Percentiles rank a stretch among this genome's conserved stretches.
Evolutionary conservation across 1,140 invertebrate species (phyloP).

Genomic region (Pseudoatta argentina): DNA sequence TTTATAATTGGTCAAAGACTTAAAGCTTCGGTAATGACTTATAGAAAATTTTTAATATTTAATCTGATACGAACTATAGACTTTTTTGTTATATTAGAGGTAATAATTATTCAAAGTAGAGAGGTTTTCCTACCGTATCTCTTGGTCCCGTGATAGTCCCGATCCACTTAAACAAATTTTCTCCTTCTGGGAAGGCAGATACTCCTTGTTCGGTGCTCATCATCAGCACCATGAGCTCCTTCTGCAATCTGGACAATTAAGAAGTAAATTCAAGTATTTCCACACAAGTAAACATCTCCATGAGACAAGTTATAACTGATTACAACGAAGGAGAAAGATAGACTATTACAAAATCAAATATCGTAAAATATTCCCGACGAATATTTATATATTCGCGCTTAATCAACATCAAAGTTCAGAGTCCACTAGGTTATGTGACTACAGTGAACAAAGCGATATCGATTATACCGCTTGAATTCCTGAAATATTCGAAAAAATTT

Average conservation of each 20-base stretch:
- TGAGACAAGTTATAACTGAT: not conserved
- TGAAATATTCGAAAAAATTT: no score
- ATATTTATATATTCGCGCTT: not conserved
- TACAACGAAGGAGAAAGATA: not conserved
- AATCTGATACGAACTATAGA: no score
- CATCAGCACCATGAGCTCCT: conserved; percentile 94
- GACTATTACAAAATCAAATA: not conserved
- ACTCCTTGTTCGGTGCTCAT: conserved; percentile 96
- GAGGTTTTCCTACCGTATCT: conserved; percentile 90
- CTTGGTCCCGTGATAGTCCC: conserved; percentile 96
- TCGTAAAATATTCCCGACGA: not conserved
- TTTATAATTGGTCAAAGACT: no score
- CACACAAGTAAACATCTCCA: not conserved
- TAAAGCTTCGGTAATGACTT: no score
- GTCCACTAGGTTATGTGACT: conserved; percentile 26
- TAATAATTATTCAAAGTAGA: not conserved
- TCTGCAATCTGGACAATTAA: conserved; percentile 90
- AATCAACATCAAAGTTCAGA: not conserved
- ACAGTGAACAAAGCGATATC: not conserved
- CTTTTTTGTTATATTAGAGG: conserved; percentile 3
- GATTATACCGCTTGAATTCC: not conserved
- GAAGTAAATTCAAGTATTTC: not conserved
- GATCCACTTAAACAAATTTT: conserved; percentile 98
- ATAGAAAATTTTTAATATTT: no score
- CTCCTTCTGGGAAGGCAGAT: conserved; percentile 98